Conservation (phyloP, 2,888 invertebrate species). For the Campoletis raptor region DNA sequence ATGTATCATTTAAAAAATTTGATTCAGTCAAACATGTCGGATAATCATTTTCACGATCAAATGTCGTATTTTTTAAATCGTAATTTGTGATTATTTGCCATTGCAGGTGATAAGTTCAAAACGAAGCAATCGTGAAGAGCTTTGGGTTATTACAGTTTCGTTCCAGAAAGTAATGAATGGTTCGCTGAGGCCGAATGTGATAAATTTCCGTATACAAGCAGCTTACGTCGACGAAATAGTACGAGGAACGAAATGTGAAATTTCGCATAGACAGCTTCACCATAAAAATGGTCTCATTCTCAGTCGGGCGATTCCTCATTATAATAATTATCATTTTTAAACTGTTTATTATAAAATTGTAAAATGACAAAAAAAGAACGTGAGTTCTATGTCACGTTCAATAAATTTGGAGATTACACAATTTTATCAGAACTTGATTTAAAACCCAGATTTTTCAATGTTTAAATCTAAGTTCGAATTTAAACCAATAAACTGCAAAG, state of each 20-base stretch:
- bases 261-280: not conserved
- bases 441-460: not conserved
- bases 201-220: slow-evolving; percentile 91
- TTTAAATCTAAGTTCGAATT: not conserved
- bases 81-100: not conserved
- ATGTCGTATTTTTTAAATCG: not conserved
- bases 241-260: slow-evolving; percentile 86
- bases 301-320: not conserved
- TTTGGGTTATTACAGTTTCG: slow-evolving; percentile 80
- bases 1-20: not conserved
- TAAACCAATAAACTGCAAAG: not conserved
- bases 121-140: slow-evolving; percentile 72
- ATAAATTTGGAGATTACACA: not conserved
- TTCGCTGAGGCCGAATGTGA: slow-evolving; percentile 84
- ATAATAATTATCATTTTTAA: not conserved
- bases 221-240: slow-evolving; percentile 87
- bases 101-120: slow-evolving; percentile 74
- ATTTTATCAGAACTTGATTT: not conserved
- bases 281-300: not conserved
- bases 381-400: not conserved
- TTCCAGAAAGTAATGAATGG: slow-evolving; percentile 81
- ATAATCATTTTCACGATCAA: not conserved
- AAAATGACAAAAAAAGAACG: not conserved
- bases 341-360: not conserved
- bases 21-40: not conserved